Conservation (phyloP, 2,113 vertebrate genomes). For the Nesoenas mayeri region DNA sequence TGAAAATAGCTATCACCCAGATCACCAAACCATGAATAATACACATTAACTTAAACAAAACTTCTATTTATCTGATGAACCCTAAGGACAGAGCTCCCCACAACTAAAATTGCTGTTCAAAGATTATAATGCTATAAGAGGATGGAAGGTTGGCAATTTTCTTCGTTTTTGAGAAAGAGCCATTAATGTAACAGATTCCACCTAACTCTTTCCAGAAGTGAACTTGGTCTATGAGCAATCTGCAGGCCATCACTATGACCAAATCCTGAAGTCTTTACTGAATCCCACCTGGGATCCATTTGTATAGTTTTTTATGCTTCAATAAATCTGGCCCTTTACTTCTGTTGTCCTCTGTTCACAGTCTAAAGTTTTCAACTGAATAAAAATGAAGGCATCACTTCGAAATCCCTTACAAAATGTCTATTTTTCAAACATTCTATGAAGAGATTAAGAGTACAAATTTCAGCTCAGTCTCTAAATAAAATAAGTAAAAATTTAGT, state of each 20-base stretch:
- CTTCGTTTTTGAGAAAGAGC: background rate
- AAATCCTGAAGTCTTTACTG: background rate
- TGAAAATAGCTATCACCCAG: background rate
- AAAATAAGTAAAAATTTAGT: background rate
- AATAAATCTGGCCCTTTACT: background rate
- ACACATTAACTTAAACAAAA: background rate
- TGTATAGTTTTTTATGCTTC: background rate
- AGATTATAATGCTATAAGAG: background rate
- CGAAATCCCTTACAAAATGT: background rate
- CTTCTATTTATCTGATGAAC: background rate
- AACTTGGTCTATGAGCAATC: background rate
- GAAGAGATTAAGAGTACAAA: background rate
- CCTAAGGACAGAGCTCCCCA: background rate
- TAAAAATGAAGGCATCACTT: background rate
- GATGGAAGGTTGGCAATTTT: background rate
- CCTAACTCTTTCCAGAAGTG: background rate
- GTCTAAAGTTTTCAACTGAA: background rate
- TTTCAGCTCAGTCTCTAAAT: background rate
- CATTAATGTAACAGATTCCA: background rate
- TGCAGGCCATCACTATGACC: background rate
- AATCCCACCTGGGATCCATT: background rate
- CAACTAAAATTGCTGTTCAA: background rate
- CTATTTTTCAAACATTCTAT: background rate
- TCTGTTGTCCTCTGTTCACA: background rate
- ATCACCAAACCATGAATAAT: background rate